Base-by-base conservation (phyloP, 2,797 vertebrate genomes). In the Triplophysa bombifrons region DNA sequence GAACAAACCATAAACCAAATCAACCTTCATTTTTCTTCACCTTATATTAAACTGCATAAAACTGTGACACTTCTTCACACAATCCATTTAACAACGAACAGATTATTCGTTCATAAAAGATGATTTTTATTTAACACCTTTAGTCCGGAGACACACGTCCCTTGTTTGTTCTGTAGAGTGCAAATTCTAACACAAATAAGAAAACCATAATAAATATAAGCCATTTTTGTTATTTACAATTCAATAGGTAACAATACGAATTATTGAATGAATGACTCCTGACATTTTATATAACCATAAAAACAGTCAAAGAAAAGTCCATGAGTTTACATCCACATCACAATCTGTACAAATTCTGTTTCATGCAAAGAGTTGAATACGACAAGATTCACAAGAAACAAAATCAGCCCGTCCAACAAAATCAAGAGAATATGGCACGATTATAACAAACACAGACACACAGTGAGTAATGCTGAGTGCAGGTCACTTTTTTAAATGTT, bases 151-250 rank as follows among this genome's bases (percentile, higher is more conserved):
- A 88, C 83, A 86, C 85, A 89, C 72, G 84, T 81, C 89, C 89
- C 90, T 88, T 91, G 91, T 93, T 93, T 92, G 86, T 93, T 93
- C 91, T 86, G 91, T 86, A 78, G 77, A 89, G 88, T 91, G 91
- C 86, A 92, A 94, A 87, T 87, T 85, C 80, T 55, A 91, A 87
- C 86, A 87, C 90, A 92, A 90, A 93, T 93, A 90, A 86, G 87
- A 56, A 84, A 87, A 82, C 88, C 81, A 89, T 82, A 94, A 95
- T 93, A 95, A 93, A 94, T 93, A 90, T 93, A 77, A 87, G 82
- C 0, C 19, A 1, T 56, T 86, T 76, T 74, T 67, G 85, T 88
- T 92, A 94, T 94, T 90, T 93, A 95, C 93, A 93, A 75, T 38
- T 83, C 80, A 53, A 82, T 86, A 90, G 73, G 50, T 82, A 71